These are phyloP conservation scores for Drosophila rufa DNA, from an alignment of 1,140 invertebrate genomes.

Conservation along the genomic window DNA sequence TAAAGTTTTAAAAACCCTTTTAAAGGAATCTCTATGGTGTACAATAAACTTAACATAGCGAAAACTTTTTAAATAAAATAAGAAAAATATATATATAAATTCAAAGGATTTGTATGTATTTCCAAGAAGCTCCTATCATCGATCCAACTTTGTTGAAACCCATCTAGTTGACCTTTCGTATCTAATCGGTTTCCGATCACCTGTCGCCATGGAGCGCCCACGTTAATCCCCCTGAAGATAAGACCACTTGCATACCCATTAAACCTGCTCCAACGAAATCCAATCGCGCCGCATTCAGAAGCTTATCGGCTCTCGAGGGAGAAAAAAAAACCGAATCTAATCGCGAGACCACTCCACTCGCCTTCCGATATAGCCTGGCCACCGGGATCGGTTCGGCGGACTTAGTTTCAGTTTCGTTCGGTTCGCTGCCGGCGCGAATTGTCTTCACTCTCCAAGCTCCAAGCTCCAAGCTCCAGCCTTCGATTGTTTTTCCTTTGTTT, in stretches of 20 bases:
- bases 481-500: constrained; percentile 4
- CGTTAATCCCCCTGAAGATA: constrained; percentile 32
- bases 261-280: constrained; percentile 29
- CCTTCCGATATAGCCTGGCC: constrained; percentile 20
- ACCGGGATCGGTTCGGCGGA: constrained; percentile 9
- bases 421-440: constrained; percentile 43
- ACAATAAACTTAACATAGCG: no score
- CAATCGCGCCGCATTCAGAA: constrained; percentile 22
- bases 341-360: constrained; percentile 32
- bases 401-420: constrained; percentile 21
- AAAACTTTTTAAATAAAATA: no score
- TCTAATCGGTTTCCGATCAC: constrained; percentile 29
- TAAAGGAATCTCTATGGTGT: no score
- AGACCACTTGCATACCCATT: constrained; percentile 23
- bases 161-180: constrained; percentile 21
- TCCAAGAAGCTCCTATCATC: background rate
- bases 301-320: constrained; percentile 27
- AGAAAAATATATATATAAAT: no score
- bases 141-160: no score
- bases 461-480: background rate
- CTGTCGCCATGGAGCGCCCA: constrained; percentile 24
- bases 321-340: constrained; percentile 45
- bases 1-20: no score
- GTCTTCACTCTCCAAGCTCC: background rate
- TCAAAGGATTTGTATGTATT: background rate